Conservation (phyloP, 2,113 vertebrate genomes). For the Anas platyrhynchos region DNA sequence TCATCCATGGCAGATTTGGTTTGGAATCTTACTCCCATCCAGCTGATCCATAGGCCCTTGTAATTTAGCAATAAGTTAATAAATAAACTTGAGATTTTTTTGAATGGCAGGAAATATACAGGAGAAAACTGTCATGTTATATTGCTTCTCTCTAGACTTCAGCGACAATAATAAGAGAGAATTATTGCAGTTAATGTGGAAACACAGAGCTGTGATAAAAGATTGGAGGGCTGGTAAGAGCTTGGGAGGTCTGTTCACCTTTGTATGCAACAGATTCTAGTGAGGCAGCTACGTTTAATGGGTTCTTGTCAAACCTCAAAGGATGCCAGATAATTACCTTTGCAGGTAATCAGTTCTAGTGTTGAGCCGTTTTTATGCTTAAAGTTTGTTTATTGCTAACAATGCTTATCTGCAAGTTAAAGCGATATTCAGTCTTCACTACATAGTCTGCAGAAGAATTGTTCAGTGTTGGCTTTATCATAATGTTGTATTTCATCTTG, state of each 20-base stretch:
- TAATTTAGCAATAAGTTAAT: neutral
- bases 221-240: neutral
- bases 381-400: neutral
- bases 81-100: neutral
- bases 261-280: neutral
- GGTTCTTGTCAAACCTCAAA: neutral
- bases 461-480: neutral
- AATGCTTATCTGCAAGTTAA: neutral
- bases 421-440: neutral
- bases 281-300: neutral
- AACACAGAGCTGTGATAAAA: neutral
- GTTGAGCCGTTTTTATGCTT: neutral
- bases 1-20: neutral
- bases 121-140: neutral
- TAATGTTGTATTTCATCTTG: neutral
- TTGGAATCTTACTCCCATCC: neutral
- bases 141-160: neutral
- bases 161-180: neutral
- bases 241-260: neutral
- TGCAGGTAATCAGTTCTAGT: neutral
- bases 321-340: neutral
- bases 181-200: neutral
- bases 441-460: neutral
- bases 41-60: neutral
- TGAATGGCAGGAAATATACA: neutral